These are phyloP conservation scores for Tetramorium alpestre DNA, from an alignment of 1,140 invertebrate genomes.

Conservation along the genomic window DNA sequence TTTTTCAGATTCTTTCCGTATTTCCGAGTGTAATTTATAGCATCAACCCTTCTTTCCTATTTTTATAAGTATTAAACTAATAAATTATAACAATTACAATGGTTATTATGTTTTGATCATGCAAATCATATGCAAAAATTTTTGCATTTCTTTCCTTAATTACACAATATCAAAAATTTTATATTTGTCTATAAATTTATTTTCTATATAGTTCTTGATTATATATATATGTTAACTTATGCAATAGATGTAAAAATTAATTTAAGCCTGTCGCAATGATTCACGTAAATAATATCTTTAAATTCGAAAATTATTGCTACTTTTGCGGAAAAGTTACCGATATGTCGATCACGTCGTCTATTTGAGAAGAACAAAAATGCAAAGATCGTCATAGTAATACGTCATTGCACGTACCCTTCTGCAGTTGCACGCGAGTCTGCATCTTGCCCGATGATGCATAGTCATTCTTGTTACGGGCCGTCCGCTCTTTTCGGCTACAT, in stretches of 20 bases:
- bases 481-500: conserved; percentile 8
- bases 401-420: too few relatives aligned
- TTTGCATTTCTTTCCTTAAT: neutral
- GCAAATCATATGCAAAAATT: neutral
- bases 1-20: neutral
- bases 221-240: neutral
- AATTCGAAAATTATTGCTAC: neutral
- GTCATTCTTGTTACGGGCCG: conserved; percentile 24
- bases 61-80: neutral
- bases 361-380: neutral
- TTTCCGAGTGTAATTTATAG: neutral
- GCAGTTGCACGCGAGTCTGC: neutral
- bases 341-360: too few relatives aligned
- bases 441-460: conserved; percentile 3
- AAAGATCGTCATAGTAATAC: neutral
- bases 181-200: neutral
- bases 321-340: neutral
- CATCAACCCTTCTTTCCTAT: neutral
- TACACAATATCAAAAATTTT: neutral
- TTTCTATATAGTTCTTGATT: neutral
- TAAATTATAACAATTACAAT: neutral
- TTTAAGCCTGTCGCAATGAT: neutral
- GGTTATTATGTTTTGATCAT: neutral
- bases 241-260: neutral
- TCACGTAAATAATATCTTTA: neutral